phyloP scores from a whole-genome alignment of 2,113 vertebrate species.

The Sceloporus undulatus region DNA sequence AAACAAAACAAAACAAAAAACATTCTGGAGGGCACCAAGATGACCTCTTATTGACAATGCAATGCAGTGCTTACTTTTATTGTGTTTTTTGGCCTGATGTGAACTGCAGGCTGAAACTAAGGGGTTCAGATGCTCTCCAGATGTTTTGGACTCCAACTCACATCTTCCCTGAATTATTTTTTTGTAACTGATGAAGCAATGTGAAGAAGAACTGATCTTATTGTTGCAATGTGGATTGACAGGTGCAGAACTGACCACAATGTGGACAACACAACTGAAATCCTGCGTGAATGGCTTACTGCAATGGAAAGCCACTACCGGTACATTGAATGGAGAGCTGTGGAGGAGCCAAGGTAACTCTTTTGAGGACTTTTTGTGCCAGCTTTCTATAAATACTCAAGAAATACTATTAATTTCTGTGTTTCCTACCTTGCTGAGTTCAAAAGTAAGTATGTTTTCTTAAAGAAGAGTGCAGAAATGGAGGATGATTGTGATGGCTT shows the following conservation, averaged over 20 bases:
- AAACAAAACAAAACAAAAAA: too few species aligned
- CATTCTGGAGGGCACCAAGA: too few species aligned
- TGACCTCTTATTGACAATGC: too few species aligned
- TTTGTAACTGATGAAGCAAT: background rate
- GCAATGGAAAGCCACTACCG: constrained; percentile 85
- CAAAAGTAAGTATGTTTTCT: background rate
- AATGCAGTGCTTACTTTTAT: too few species aligned
- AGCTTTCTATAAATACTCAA: background rate
- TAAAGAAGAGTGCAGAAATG: too few species aligned
- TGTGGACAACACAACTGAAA: constrained; percentile 85
- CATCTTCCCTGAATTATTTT: too few species aligned
- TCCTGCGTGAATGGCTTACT: constrained; percentile 91
- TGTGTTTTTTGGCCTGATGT: too few species aligned
- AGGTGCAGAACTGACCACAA: constrained; percentile 97
- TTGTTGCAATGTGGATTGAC: constrained; percentile 6
- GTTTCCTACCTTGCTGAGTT: too few species aligned
- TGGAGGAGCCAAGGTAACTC: constrained; percentile 86
- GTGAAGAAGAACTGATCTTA: background rate
- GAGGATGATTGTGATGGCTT: background rate
- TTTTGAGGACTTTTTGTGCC: background rate
- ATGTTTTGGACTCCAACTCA: background rate
- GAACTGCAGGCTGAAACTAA: too few species aligned
- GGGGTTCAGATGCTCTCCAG: background rate
- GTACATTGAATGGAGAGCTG: constrained; percentile 85
- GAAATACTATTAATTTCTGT: background rate